phyloP scores from a whole-genome alignment of 2,888 invertebrate genomes.

The Eristalinus aeneus region DNA sequence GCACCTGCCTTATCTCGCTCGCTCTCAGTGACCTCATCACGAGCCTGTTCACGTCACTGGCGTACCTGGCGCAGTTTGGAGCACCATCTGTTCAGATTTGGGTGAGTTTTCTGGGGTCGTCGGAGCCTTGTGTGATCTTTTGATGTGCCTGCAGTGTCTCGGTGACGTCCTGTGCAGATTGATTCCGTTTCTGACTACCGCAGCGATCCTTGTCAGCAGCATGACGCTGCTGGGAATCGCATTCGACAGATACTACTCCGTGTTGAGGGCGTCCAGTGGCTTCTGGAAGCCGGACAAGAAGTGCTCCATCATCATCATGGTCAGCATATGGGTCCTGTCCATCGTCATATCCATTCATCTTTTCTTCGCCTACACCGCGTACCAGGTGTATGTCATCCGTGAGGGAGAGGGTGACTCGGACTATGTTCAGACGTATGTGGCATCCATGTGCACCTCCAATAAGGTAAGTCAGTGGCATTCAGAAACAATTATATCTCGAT shows the following conservation, averaged over 20 bases:
- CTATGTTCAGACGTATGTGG: conserved; percentile 67
- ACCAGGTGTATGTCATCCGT: conserved; percentile 73
- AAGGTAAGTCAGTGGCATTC: conserved; percentile 73
- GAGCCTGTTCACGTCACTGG: conserved; percentile 73
- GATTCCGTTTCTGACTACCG: conserved; percentile 82
- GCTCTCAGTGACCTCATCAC: conserved; percentile 81
- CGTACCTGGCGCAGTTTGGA: conserved; percentile 76
- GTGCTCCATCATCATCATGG: conserved; percentile 77
- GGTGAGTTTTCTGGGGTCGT: conserved; percentile 72
- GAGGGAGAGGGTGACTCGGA: background rate
- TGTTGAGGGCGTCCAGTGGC: conserved; percentile 79
- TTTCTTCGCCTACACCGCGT: conserved; percentile 77
- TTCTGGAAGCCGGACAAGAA: conserved; percentile 81
- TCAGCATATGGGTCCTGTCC: conserved; percentile 79
- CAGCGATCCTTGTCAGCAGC: conserved; percentile 82
- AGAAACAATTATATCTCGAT: conserved; percentile 17
- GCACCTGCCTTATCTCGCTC: conserved; percentile 81
- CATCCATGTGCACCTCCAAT: conserved; percentile 75
- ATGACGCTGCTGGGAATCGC: conserved; percentile 82
- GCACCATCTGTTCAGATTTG: conserved; percentile 75
- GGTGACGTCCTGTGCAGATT: conserved; percentile 81
- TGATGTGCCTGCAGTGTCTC: conserved; percentile 78
- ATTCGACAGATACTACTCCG: conserved; percentile 82
- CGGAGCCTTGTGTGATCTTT: too few species aligned
- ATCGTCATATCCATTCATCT: conserved; percentile 81